Evolutionary conservation across 2,113 vertebrate genomes (phyloP), one percentile per base, ranked within the genome.

Genomic region (Prunella fulvescens): DNA sequence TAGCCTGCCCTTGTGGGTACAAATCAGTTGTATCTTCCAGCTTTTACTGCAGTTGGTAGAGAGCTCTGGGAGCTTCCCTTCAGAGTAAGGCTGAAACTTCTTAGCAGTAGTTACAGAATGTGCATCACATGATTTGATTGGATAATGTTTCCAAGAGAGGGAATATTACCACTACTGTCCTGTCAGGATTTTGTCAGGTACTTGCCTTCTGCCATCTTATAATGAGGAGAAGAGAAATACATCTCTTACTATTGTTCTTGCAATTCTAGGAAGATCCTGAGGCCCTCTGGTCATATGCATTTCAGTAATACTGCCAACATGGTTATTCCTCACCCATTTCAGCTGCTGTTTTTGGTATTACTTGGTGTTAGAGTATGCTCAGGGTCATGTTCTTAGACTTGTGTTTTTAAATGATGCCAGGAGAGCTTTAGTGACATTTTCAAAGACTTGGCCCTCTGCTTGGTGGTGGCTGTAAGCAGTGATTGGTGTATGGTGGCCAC

Each of bases 361-460:
- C 20, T 37, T 57, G 42, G 25, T 3, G 0, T 40, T 78, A 33
- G 0, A 2, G 0, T 74, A 19, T 0, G 1, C 54, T 92, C 10
- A 5, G 25, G n/a, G 33, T 58, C 42, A 24, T 4, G 8, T 53
- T 90, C 35, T 39, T 54, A 13, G 20, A 50, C 14, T 39, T 51
- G 18, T 6, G 8, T 64, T 88, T 62, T 58, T 28, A 28, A 79
- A 31, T 44, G 2, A 44, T 5, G 4, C 20, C 12, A 19, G 47
- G 14, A 62, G 39, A 45, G 57, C 16, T 18, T 74, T 69, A 11
- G 31, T 54, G 69, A 5, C 0, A 0, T 42, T 79, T 86, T 71
- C 29, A 58, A 64, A 78, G 70, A 20, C 11, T 50, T 39, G 51
- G 18, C 26, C n/a, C 16, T 87, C n/a, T 70, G 37, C 42, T 81